A percentile compares a stretch with the other conserved stretches of the same genome.
Evolutionary conservation across 2,113 vertebrate genomes (phyloP).

Genomic region (Vidua macroura): DNA sequence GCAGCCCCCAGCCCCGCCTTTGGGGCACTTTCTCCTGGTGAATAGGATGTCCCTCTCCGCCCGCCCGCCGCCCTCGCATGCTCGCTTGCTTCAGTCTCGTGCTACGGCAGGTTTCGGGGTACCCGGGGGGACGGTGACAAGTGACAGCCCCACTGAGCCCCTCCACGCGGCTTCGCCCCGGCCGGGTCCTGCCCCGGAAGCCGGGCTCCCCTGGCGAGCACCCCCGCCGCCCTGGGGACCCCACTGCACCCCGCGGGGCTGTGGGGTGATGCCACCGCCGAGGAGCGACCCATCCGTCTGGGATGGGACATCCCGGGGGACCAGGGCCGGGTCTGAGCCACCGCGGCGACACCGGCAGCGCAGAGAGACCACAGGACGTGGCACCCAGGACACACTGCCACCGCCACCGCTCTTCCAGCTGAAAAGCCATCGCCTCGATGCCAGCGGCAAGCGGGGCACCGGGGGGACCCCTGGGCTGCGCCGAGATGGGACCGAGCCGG

Average conservation of each 20-base stretch:
- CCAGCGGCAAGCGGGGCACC: background rate
- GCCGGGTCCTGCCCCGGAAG: background rate
- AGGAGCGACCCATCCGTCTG: background rate
- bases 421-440: background rate
- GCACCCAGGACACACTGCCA: background rate
- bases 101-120: constrained; percentile 29
- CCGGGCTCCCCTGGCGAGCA: background rate
- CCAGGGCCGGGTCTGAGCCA: background rate
- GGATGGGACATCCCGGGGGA: background rate
- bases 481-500: background rate
- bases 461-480: background rate
- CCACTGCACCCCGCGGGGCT: fast-evolving
- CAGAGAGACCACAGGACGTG: background rate
- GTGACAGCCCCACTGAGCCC: background rate
- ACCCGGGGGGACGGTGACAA: background rate
- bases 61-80: constrained; percentile 53
- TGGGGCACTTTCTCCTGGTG: background rate
- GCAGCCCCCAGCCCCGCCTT: background rate
- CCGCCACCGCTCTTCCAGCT: background rate
- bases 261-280: fast-evolving
- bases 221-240: background rate
- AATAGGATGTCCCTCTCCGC: background rate
- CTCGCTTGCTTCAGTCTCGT: constrained; percentile 68
- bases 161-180: background rate
- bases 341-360: background rate